Evolutionary conservation across 2,888 invertebrate genomes (phyloP).

Genomic region (Apamea sordens): DNA sequence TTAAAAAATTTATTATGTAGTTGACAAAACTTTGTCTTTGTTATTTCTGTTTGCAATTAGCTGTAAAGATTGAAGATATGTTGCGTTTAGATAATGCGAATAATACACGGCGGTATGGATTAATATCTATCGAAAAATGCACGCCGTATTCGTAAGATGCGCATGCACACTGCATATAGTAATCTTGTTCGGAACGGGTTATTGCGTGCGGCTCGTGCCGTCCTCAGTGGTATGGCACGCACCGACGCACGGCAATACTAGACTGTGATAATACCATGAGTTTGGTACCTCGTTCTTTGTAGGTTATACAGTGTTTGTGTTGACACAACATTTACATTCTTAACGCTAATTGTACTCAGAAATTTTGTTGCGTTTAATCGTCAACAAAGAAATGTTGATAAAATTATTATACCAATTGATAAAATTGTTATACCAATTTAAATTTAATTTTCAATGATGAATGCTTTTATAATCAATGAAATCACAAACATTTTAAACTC

Average conservation of each 20-base stretch:
- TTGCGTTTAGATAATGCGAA: conserved; percentile 10
- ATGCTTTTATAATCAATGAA: conserved; percentile 8
- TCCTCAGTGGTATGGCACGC: neutral
- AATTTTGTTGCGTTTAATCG: conserved; percentile 30
- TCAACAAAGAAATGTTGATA: conserved; percentile 17
- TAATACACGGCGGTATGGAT: neutral
- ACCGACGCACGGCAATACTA: neutral
- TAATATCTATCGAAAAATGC: neutral
- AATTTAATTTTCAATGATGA: conserved; percentile 19
- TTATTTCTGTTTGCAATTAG: conserved; percentile 59
- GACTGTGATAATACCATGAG: neutral
- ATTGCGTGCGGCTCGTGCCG: neutral
- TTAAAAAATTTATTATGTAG: conserved; percentile 62
- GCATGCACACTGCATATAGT: neutral
- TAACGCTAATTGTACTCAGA: conserved; percentile 52
- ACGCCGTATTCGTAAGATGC: no score
- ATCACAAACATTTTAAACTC: conserved; percentile 5
- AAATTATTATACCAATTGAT: conserved; percentile 23
- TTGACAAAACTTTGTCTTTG: conserved; percentile 44
- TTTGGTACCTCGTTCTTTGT: neutral
- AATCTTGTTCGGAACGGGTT: neutral
- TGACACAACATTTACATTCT: conserved; percentile 2
- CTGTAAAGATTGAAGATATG: conserved; percentile 19
- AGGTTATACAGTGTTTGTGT: neutral
- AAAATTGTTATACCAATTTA: conserved; percentile 7